Evolutionary conservation across 2,113 vertebrate species (phyloP).

Genomic region (Emydocephalus ijimae): DNA sequence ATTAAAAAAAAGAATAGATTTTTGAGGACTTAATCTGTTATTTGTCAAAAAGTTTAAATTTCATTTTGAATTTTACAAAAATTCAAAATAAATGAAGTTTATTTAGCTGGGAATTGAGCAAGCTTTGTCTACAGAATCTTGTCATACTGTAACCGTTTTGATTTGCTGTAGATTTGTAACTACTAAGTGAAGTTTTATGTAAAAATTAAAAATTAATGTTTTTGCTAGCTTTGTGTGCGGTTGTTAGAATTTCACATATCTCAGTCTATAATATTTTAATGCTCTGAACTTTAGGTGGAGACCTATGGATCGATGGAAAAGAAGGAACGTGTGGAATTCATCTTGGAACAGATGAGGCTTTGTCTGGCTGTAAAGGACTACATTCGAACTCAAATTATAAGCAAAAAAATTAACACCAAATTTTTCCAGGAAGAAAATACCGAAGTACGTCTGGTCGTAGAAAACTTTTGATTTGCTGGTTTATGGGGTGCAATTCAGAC

Average conservation of each 20-base stretch:
- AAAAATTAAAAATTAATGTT: background rate
- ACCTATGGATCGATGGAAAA: conserved; percentile 99
- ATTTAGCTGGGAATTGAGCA: background rate
- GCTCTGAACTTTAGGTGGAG: conserved; percentile 81
- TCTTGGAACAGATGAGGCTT: conserved; percentile 98
- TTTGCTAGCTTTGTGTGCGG: background rate
- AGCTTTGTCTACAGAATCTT: background rate
- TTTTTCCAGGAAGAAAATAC: conserved; percentile 96
- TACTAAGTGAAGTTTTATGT: background rate
- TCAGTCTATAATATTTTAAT: background rate
- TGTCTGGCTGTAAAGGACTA: conserved; percentile 98
- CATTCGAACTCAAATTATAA: conserved; percentile 98
- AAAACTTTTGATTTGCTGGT: background rate
- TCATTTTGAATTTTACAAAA: background rate
- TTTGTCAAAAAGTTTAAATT: background rate
- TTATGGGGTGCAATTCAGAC: background rate
- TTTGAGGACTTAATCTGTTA: background rate
- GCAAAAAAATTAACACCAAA: conserved; percentile 99
- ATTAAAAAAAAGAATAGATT: background rate
- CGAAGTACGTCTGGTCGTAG: conserved; percentile 73
- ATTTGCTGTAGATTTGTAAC: background rate
- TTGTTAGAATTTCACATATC: background rate
- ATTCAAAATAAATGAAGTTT: background rate
- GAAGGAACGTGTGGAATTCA: conserved; percentile 97
- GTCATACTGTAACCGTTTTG: background rate